Evolutionary conservation across 1,140 invertebrate species (phyloP), one percentile per base, ranked within the genome.

Genomic region (Stratiolaelaps scimitus): DNA sequence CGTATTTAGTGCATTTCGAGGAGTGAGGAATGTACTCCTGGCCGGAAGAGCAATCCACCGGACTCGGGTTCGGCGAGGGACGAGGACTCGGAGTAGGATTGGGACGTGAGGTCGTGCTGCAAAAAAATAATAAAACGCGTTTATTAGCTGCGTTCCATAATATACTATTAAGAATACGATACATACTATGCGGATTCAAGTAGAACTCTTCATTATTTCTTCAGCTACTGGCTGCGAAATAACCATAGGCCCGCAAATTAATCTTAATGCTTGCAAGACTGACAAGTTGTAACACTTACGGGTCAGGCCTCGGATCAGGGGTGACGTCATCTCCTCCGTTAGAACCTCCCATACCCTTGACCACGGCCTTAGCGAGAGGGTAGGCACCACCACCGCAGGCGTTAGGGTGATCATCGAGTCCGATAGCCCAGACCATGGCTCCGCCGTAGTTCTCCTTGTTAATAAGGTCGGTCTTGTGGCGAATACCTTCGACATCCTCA

Each of bases 401-500:
- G 26, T 60, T 60, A 15, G 26, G 15, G n/a, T 26, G 26, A 67
- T 76, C 75, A 69, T 75, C 75, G 30, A 75, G 67, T 47, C 73
- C 72, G 7, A 76, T 64, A 34, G 71, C 70, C 75, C 75, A 76
- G 1, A 77, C 72, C 75, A 76, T 78, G 80, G 83, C 80, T 1
- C 76, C 76, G 6, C 72, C 74, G 15, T 76, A 67, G 6, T 71
- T 68, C 15, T 71, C 65, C 30, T 69, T 45, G 44, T 71, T 70
- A 7, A 74, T 68, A 64, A 71, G 53, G 4, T 60, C 20, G 23
- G 70, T 67, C 40, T 70, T 71, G 23, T 67, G 4, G 26, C 60
- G 30, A 34, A 48, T 79, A 77, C 45, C 74, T 74, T 1, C 71
- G 75, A 82, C 81, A 84, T 88, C 79, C 67, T 91, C 88, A 69